These are phyloP conservation scores for Dreissena polymorpha DNA, from an alignment of 1,140 invertebrate species.

Conservation along the genomic window DNA sequence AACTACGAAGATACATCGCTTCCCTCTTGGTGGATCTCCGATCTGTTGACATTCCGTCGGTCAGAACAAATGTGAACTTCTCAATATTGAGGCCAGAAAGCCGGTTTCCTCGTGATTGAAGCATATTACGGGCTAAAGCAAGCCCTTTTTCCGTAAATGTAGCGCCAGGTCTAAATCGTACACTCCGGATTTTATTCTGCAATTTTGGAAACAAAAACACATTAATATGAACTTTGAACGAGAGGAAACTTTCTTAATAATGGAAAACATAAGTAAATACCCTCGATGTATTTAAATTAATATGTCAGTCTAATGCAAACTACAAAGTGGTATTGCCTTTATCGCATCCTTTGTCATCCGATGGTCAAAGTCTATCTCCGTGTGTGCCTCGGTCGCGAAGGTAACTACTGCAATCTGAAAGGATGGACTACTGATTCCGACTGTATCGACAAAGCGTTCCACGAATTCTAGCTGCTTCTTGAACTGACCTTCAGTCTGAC, in stretches of 20 bases:
- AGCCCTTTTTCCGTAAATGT: conserved; percentile 5
- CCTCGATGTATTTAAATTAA: too few relatives aligned
- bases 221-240: neutral
- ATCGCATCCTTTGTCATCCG: conserved; percentile 14
- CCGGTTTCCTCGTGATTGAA: conserved; percentile 1
- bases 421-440: conserved; percentile 21
- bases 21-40: neutral
- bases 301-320: neutral
- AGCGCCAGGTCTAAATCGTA: neutral
- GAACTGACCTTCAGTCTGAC: conserved; percentile 36
- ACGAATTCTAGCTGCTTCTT: conserved; percentile 40
- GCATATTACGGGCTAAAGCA: neutral
- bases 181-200: neutral
- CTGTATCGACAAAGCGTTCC: conserved; percentile 16
- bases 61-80: conserved; percentile 31
- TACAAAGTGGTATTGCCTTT: conserved; percentile 2
- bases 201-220: neutral
- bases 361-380: too few relatives aligned
- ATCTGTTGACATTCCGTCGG: conserved; percentile 50
- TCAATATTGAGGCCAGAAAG: neutral
- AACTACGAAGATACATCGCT: conserved; percentile 57
- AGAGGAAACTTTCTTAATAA: neutral
- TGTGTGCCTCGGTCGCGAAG: conserved; percentile 27
- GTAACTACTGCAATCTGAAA: conserved; percentile 38
- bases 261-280: neutral